Conservation (phyloP, 2,888 invertebrate genomes). For the Dynastes grantii region DNA sequence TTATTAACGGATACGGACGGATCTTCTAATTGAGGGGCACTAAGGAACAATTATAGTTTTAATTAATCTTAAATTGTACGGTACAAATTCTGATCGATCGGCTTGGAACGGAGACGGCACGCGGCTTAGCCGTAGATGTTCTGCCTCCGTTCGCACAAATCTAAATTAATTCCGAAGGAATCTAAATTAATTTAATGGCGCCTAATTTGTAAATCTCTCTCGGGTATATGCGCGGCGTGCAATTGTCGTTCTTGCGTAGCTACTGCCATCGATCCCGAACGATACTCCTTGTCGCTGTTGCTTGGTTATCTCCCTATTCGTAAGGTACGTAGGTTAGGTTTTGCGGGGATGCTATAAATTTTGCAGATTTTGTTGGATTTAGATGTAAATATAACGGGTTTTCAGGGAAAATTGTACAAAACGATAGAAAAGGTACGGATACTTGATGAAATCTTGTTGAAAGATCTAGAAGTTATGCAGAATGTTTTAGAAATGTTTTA, state of each 20-base stretch:
- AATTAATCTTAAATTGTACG: constrained; percentile 58
- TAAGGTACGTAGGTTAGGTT: no score
- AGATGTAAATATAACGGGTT: no score
- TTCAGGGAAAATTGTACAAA: no score
- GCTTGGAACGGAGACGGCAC: constrained; percentile 5
- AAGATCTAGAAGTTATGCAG: no score
- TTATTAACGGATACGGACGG: constrained; percentile 58
- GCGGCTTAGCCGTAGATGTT: neutral
- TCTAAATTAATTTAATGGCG: constrained; percentile 53
- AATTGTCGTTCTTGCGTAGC: constrained; percentile 38
- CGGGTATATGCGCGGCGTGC: constrained; percentile 31
- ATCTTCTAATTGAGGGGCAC: constrained; percentile 56
- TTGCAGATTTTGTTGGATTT: no score
- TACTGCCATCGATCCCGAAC: constrained; percentile 35
- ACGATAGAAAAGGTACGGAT: no score
- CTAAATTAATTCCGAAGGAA: constrained; percentile 51
- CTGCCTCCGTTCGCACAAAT: constrained; percentile 38
- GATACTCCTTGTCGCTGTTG: neutral
- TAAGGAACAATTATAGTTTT: constrained; percentile 59
- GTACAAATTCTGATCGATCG: constrained; percentile 49
- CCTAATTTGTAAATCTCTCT: constrained; percentile 52
- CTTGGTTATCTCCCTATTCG: neutral
- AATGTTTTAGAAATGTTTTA: no score
- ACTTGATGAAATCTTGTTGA: no score
- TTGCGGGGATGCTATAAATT: no score